Conservation (phyloP, 2,888 invertebrate species). For the Caenorhabditis sp. region DNA sequence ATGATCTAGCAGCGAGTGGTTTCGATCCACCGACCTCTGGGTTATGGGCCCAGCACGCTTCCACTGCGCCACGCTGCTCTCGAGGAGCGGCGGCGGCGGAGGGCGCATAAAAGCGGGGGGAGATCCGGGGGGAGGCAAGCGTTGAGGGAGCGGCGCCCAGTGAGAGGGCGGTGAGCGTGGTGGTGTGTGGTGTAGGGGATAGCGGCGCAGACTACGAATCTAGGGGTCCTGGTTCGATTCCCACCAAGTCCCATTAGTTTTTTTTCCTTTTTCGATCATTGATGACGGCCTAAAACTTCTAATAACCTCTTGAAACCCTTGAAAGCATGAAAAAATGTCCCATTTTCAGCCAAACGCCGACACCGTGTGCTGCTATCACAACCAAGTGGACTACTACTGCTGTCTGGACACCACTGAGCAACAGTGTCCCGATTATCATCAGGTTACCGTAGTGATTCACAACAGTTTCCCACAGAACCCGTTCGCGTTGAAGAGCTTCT, state of each 20-base stretch:
- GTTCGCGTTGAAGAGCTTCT: constrained; percentile 80
- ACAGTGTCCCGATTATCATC: constrained; percentile 82
- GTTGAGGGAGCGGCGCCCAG: background rate
- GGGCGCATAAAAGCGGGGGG: background rate
- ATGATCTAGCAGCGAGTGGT: constrained; percentile 79
- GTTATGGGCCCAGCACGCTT: constrained; percentile 92
- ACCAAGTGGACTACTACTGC: constrained; percentile 83
- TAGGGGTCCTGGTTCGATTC: background rate
- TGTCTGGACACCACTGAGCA: constrained; percentile 79
- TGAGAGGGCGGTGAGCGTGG: background rate
- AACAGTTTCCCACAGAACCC: constrained; percentile 82
- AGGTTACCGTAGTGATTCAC: constrained; percentile 83
- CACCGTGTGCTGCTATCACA: constrained; percentile 82
- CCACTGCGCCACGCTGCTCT: constrained; percentile 90
- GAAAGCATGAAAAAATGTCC: background rate
- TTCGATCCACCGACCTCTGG: constrained; percentile 90
- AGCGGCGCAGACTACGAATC: background rate
- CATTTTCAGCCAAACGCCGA: constrained; percentile 80
- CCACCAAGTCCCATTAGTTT: background rate
- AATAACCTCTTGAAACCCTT: background rate
- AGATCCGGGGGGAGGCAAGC: background rate
- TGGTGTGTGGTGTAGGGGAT: background rate
- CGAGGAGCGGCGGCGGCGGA: background rate
- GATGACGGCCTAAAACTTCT: too few species aligned
- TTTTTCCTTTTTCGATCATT: background rate